A percentile compares a stretch with the other conserved stretches of the same genome.
phyloP scores from a whole-genome alignment of 2,888 invertebrate species.

The Podotricha telesiphe region DNA sequence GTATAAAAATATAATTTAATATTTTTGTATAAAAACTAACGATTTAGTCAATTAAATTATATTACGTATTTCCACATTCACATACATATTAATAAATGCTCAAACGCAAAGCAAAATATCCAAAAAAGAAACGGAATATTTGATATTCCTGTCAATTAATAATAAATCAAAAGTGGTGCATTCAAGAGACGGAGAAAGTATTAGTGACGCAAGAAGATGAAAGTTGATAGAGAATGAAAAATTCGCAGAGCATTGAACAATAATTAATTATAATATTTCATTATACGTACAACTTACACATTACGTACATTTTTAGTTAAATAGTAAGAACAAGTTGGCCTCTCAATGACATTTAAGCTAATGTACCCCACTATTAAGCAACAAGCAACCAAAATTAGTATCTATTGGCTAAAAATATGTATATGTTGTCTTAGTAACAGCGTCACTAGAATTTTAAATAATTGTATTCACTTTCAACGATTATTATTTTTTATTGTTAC shows the following conservation, averaged over 20 bases:
- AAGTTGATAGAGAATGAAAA: constrained; percentile 34
- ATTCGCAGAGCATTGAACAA: constrained; percentile 35
- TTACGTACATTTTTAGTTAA: neutral
- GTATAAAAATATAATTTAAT: no score
- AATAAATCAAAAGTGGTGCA: constrained; percentile 12
- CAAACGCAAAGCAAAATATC: constrained; percentile 14
- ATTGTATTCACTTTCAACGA: neutral
- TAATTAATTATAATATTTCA: no score
- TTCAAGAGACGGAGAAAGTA: constrained; percentile 29
- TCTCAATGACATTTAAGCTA: constrained; percentile 5
- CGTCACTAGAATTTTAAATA: neutral
- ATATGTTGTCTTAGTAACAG: constrained; percentile 42
- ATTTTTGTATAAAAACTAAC: neutral
- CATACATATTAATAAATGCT: neutral
- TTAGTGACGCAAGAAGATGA: constrained; percentile 30
- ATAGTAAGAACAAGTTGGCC: neutral
- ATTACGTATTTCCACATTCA: neutral
- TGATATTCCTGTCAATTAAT: neutral
- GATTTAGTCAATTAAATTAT: neutral
- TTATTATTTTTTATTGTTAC: neutral
- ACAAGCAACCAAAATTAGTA: neutral
- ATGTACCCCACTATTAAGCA: constrained; percentile 14
- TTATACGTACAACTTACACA: neutral
- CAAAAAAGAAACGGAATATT: neutral
- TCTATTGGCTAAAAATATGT: constrained; percentile 8